These are phyloP conservation scores for Alexandromys fortis DNA, from an alignment of 2,113 vertebrate species.

Conservation along the genomic window DNA sequence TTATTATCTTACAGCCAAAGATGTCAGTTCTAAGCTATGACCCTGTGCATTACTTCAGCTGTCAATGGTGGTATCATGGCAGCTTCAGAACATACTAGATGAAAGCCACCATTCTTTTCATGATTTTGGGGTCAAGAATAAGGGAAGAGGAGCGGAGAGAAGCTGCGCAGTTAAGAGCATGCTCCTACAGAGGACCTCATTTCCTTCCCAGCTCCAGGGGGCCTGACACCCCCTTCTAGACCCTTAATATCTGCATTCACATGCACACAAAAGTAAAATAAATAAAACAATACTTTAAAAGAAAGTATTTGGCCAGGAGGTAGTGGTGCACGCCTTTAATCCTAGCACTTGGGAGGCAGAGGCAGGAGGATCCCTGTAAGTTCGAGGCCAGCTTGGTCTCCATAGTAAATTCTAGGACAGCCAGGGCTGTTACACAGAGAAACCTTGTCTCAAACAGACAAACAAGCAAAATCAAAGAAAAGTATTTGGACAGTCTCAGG, in stretches of 20 bases:
- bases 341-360: no score
- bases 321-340: no score
- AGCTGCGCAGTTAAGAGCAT: background rate
- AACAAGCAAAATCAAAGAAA: background rate
- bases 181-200: background rate
- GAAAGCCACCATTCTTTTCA: background rate
- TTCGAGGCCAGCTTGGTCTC: no score
- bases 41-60: background rate
- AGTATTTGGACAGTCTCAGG: background rate
- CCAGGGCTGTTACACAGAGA: no score
- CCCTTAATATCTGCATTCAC: background rate
- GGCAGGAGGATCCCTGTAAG: no score
- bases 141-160: background rate
- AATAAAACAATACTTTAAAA: background rate
- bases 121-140: constrained; percentile 23
- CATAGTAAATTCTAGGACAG: no score
- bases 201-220: background rate
- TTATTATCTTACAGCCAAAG: constrained; percentile 8
- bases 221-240: background rate
- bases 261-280: background rate
- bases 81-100: background rate
- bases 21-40: background rate
- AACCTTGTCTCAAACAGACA: no score
- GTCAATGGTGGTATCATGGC: background rate
- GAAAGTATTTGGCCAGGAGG: background rate